phyloP scores from a whole-genome alignment of 2,113 vertebrate species.

The Oplegnathus fasciatus region DNA sequence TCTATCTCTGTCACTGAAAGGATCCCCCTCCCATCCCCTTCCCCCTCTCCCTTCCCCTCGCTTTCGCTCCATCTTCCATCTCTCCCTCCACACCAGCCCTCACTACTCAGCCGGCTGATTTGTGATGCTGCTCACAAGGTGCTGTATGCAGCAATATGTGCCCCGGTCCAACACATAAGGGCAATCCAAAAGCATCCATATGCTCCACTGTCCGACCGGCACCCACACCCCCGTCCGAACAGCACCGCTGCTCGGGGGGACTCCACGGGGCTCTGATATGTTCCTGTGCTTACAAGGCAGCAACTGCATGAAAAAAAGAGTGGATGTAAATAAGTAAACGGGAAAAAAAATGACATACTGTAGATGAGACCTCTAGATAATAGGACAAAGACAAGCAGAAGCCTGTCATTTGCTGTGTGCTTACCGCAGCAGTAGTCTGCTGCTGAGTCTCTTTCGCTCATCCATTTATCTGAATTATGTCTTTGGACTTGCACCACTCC shows the following conservation, averaged over 20 bases:
- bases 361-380: constrained; percentile 46
- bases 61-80: constrained; percentile 65
- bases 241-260: constrained; percentile 11
- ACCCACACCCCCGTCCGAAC: constrained; percentile 17
- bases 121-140: constrained; percentile 81
- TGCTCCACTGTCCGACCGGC: constrained; percentile 44
- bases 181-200: constrained; percentile 74
- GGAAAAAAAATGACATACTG: constrained; percentile 5
- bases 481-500: constrained; percentile 50
- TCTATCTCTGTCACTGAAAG: constrained; percentile 77
- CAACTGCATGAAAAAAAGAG: not conserved
- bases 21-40: constrained; percentile 55
- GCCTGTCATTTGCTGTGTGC: constrained; percentile 38
- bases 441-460: constrained; percentile 42
- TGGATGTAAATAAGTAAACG: constrained; percentile 51
- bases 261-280: not conserved
- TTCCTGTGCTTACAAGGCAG: constrained; percentile 21
- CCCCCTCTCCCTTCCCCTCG: constrained; percentile 28
- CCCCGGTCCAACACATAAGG: constrained; percentile 60
- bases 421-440: constrained; percentile 58
- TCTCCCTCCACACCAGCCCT: constrained; percentile 53
- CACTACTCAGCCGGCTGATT: constrained; percentile 76
- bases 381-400: constrained; percentile 23
- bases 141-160: constrained; percentile 79
- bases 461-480: constrained; percentile 64